A percentile compares a stretch with the other conserved stretches of the same genome.
phyloP scores from a whole-genome alignment of 2,888 invertebrate genomes.

The Agrochola lychnidis region DNA sequence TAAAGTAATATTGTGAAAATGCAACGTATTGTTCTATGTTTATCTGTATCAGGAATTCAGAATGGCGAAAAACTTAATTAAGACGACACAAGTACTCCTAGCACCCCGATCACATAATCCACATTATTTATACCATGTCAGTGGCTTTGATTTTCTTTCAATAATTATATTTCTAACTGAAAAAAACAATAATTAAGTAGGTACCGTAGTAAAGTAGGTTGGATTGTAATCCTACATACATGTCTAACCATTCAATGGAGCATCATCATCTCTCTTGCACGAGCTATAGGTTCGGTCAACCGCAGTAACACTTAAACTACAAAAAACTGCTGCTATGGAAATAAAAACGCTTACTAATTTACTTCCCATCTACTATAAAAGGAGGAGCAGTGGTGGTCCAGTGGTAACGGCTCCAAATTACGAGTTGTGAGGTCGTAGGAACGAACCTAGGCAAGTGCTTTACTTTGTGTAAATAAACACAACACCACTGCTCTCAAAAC shows the following conservation, averaged over 20 bases:
- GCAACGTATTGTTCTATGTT: neutral
- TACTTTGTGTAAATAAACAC: too few species aligned
- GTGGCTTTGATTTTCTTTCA: neutral
- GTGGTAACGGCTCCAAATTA: too few species aligned
- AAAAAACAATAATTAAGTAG: too few species aligned
- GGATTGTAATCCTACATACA: neutral
- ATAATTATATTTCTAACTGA: neutral
- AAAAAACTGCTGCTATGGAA: neutral
- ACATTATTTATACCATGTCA: neutral
- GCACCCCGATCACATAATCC: too few species aligned
- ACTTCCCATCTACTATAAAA: neutral
- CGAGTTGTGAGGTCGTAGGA: too few species aligned
- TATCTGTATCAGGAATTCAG: neutral
- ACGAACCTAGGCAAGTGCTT: too few species aligned
- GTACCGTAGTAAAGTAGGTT: too few species aligned
- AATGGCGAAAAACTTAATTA: neutral
- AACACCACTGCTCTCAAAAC: too few species aligned
- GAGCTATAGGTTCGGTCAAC: neutral
- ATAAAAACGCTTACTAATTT: neutral
- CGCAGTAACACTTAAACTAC: neutral
- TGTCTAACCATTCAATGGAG: neutral
- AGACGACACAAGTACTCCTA: neutral
- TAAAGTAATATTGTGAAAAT: constrained; percentile 6
- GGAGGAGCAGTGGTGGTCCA: too few species aligned
- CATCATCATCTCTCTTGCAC: neutral